phyloP scores from a whole-genome alignment of 2,888 invertebrate genomes.

The Lepetodrilus schrolli region DNA sequence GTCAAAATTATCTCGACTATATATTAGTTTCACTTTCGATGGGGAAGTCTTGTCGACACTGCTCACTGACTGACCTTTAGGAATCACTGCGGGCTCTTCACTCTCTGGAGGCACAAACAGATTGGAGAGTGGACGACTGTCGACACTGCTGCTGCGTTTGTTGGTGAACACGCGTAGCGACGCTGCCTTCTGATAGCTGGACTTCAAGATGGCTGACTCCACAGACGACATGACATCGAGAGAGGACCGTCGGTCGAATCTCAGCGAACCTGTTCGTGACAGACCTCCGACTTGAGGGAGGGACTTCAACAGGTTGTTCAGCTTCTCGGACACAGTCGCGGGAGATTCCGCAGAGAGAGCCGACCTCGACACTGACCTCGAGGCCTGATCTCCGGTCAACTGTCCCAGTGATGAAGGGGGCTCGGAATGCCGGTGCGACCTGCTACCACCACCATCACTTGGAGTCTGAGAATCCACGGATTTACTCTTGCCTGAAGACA shows the following conservation, averaged over 20 bases:
- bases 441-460: not conserved
- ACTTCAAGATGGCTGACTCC: not conserved
- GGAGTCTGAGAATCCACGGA: constrained; percentile 20
- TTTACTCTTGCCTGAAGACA: not conserved
- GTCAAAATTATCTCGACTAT: no score
- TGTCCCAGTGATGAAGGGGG: constrained; percentile 4
- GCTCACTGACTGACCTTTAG: constrained; percentile 49
- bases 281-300: constrained; percentile 47
- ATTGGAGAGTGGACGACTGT: not conserved
- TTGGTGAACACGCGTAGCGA: not conserved
- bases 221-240: constrained; percentile 9
- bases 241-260: constrained; percentile 42
- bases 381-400: not conserved
- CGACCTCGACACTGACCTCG: not conserved
- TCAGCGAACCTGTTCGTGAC: constrained; percentile 36
- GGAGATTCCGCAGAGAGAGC: constrained; percentile 53
- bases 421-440: constrained; percentile 20
- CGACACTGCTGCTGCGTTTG: constrained; percentile 30
- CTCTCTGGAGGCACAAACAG: not conserved
- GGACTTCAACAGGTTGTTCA: constrained; percentile 61
- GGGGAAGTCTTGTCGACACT: constrained; percentile 23
- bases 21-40: not conserved
- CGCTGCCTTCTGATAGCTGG: not conserved
- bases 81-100: not conserved
- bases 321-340: constrained; percentile 65